Evolutionary conservation across 2,113 vertebrate genomes (phyloP), one percentile per base, ranked within the genome.

Genomic region (Tragelaphus buxtoni): DNA sequence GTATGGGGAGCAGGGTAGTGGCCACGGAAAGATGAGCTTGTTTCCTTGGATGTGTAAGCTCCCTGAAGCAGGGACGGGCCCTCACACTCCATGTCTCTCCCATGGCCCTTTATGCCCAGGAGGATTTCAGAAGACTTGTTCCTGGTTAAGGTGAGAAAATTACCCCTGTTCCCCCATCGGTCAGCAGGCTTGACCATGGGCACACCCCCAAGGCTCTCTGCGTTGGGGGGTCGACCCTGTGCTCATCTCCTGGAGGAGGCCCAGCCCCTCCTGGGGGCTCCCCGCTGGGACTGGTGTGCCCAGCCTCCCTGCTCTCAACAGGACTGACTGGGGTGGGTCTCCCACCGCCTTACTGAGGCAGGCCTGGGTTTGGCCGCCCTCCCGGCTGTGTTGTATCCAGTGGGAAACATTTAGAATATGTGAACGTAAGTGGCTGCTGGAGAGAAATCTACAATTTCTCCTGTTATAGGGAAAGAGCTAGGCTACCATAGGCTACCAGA

Each of bases 401-500:
- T 65, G 74, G 77, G 92, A 94, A 91, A 65, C 53, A 53, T 93
- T 95, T 88, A 79, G 94, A 93, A 56, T 91, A 92, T 63, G 45
- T 85, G 79, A 76, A 13, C 45, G 20, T 90, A 83, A 97, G 90
- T 88, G 95, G 88, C 85, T 95, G 84, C 88, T 96, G 92, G 94
- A 97, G 97, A 94, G 82, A 92, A 96, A 80, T 69, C 92, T 80
- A 45, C 17, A 9, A 12, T 87, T 94, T 96, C 63, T 97, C 79
- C 72, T 51, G n/a, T 85, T 96, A 90, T 49, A 49, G 56, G 74
- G 91, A 93, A 92, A 83, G 81, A 96, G 86, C 56, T 58, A 90
- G 95, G 61, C 90, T 93, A 94, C 88, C 92, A 85, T 95, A 97
- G 92, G 84, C 94, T 93, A 94, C 95, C 96, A 97, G 95, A 94